Evolutionary conservation across 2,888 invertebrate species (phyloP).

Genomic region (Epinotia brunnichana): DNA sequence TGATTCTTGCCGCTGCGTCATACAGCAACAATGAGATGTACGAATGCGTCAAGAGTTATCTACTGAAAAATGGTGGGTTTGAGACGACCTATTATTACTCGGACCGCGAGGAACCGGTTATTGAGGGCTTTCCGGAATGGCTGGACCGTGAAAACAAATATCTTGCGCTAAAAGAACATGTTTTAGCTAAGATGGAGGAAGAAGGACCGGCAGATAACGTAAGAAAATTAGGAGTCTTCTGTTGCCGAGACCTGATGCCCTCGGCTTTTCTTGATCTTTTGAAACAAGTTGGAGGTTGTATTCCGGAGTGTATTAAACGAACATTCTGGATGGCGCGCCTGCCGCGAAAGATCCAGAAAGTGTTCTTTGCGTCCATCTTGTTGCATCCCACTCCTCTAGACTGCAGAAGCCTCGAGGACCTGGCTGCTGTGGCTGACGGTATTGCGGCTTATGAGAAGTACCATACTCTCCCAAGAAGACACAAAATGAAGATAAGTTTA

Average conservation of each 20-base stretch:
- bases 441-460: slow-evolving; percentile 16
- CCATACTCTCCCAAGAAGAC: background rate
- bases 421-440: slow-evolving; percentile 12
- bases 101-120: no score
- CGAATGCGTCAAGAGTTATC: slow-evolving; percentile 8
- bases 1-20: slow-evolving; percentile 4
- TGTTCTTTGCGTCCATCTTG: slow-evolving; percentile 1
- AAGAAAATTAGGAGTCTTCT: background rate
- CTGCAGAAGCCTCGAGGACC: slow-evolving; percentile 2
- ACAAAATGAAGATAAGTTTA: background rate
- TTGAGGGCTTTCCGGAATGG: background rate
- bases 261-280: slow-evolving; percentile 17
- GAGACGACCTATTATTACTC: no score
- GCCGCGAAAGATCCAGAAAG: slow-evolving; percentile 19
- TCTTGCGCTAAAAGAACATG: background rate
- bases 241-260: slow-evolving; percentile 9
- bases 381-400: slow-evolving; percentile 9
- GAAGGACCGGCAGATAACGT: background rate
- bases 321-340: slow-evolving; percentile 20
- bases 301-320: slow-evolving; percentile 13
- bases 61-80: background rate
- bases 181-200: background rate
- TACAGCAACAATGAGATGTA: background rate
- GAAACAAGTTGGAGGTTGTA: background rate
- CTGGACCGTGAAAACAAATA: background rate